Evolutionary conservation across 1,140 invertebrate genomes (phyloP).

Genomic region (Diabrotica undecimpunctata): DNA sequence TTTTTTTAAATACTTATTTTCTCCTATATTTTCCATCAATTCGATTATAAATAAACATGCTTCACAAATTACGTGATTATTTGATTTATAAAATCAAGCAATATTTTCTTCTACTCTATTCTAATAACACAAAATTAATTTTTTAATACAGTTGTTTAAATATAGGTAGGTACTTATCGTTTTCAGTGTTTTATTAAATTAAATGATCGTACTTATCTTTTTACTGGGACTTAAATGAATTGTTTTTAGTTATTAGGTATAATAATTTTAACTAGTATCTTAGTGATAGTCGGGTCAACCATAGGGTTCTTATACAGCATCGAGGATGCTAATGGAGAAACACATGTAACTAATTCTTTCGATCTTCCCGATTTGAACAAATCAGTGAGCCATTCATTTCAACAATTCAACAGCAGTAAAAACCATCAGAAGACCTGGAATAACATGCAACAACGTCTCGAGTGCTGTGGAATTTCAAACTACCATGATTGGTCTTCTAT

Average conservation of each 20-base stretch:
- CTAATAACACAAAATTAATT: no score
- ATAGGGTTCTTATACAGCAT: not conserved
- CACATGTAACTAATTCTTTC: not conserved
- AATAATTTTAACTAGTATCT: not conserved
- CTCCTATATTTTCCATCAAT: no score
- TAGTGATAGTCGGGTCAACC: not conserved
- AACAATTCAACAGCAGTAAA: not conserved
- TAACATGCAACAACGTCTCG: not conserved
- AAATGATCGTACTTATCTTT: no score
- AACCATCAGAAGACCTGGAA: not conserved
- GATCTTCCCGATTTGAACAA: not conserved
- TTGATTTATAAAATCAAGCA: no score
- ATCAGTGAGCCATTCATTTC: constrained; percentile 2
- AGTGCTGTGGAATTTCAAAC: constrained; percentile 8
- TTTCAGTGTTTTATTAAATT: no score
- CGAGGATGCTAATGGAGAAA: not conserved
- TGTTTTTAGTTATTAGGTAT: not conserved
- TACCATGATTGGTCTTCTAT: constrained; percentile 5
- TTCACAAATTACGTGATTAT: no score
- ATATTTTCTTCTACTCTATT: no score
- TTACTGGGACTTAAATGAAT: no score
- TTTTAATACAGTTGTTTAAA: no score
- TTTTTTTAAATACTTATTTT: no score
- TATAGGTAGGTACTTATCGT: no score
- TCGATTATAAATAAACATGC: no score